Conservation (phyloP, 2,888 invertebrate genomes). For the Noctua fimbriata region DNA sequence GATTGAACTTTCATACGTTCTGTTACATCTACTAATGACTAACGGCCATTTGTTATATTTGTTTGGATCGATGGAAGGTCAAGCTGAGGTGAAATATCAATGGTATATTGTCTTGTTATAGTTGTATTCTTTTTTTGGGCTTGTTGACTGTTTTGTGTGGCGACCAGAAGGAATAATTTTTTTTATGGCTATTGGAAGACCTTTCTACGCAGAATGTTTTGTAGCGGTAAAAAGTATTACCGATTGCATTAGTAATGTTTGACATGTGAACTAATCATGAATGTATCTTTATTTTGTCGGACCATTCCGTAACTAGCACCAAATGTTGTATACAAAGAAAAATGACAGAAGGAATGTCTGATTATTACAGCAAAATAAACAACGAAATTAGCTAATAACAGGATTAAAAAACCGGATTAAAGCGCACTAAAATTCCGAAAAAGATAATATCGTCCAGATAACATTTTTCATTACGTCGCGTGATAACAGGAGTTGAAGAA, state of each 20-base stretch:
- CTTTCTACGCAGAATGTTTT: neutral
- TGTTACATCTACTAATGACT: conserved; percentile 59
- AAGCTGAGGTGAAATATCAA: conserved; percentile 22
- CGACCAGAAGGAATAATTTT: neutral
- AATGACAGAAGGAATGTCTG: too few species aligned
- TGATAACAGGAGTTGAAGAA: conserved; percentile 55
- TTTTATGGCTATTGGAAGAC: neutral
- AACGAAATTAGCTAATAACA: conserved; percentile 26
- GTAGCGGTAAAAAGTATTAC: neutral
- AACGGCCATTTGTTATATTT: conserved; percentile 55
- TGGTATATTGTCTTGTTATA: conserved; percentile 33
- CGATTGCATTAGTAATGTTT: neutral
- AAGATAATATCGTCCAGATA: conserved; percentile 46
- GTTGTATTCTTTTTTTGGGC: neutral
- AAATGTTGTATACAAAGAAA: neutral
- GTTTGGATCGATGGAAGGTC: conserved; percentile 49
- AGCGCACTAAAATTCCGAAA: conserved; percentile 13
- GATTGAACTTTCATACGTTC: conserved; percentile 63
- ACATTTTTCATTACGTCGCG: conserved; percentile 50
- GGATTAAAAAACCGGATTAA: conserved; percentile 31
- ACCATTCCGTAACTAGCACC: neutral
- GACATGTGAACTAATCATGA: neutral
- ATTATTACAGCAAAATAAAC: conserved; percentile 1
- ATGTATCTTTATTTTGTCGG: neutral
- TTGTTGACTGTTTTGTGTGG: conserved; percentile 2